Conservation (phyloP, 2,888 invertebrate species). For the Ischnus inquisitorius region DNA sequence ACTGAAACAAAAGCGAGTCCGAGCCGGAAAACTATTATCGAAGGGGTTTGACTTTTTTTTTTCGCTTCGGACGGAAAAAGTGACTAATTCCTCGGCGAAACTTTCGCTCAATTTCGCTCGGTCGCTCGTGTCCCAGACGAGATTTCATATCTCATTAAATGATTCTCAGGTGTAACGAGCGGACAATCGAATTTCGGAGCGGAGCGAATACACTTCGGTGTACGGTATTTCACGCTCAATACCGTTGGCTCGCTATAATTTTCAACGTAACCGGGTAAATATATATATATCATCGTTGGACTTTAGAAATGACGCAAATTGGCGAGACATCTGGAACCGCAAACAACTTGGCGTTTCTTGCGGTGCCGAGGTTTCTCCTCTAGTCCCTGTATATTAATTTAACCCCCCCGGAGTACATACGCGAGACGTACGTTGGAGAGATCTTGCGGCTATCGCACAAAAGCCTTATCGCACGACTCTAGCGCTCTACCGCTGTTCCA, state of each 20-base stretch:
- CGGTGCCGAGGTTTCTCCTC: neutral
- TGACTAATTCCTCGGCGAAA: too few species aligned
- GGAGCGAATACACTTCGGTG: neutral
- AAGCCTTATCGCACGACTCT: slow-evolving; percentile 44
- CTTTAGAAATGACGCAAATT: slow-evolving; percentile 61
- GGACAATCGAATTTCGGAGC: neutral
- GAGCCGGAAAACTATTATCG: too few species aligned
- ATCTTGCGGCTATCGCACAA: slow-evolving; percentile 25
- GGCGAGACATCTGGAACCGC: slow-evolving; percentile 46
- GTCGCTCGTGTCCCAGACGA: too few species aligned
- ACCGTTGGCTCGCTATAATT: neutral
- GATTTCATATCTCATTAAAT: too few species aligned
- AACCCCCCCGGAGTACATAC: slow-evolving; percentile 54
- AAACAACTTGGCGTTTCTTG: slow-evolving; percentile 45
- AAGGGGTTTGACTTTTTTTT: too few species aligned
- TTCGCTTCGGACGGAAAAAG: too few species aligned
- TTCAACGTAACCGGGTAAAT: neutral
- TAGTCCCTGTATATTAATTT: slow-evolving; percentile 37
- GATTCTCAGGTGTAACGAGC: neutral
- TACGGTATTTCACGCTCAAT: too few species aligned
- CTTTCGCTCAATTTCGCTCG: too few species aligned
- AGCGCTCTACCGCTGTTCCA: neutral
- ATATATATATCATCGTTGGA: neutral
- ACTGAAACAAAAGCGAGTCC: too few species aligned
- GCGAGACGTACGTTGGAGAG: slow-evolving; percentile 1